Conservation (phyloP, 2,113 vertebrate species). For the Chunga burmeisteri region DNA sequence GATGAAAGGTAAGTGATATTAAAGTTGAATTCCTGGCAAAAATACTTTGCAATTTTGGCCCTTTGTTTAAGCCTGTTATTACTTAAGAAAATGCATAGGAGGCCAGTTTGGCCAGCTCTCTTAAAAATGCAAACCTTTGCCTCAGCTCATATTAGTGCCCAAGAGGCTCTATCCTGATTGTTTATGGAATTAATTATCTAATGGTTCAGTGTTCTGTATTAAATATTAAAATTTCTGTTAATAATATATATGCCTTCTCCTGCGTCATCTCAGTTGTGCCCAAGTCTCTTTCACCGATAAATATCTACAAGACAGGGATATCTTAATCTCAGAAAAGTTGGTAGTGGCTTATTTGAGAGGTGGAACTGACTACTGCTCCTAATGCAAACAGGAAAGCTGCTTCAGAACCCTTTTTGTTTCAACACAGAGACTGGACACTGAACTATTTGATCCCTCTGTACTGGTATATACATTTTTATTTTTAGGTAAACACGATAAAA, state of each 20-base stretch:
- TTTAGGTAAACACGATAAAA: background rate
- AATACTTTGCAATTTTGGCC: background rate
- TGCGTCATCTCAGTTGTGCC: background rate
- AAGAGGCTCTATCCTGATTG: slow-evolving; percentile 30
- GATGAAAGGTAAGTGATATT: slow-evolving; percentile 38
- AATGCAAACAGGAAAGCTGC: background rate
- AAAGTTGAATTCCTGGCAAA: slow-evolving; percentile 23
- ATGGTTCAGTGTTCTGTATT: background rate
- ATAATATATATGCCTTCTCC: background rate
- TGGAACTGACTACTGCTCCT: background rate
- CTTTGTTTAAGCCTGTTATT: slow-evolving; percentile 6
- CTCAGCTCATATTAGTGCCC: slow-evolving; percentile 25
- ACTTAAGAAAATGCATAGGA: slow-evolving; percentile 10
- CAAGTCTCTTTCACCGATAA: background rate
- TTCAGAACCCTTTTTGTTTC: background rate
- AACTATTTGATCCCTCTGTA: background rate
- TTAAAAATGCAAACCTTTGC: slow-evolving; percentile 32
- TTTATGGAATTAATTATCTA: slow-evolving; percentile 64
- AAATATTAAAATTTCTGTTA: slow-evolving; percentile 38
- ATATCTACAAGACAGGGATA: background rate
- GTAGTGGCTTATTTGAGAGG: background rate
- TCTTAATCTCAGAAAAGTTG: background rate
- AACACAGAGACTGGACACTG: background rate
- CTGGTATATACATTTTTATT: background rate
- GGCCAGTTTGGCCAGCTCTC: background rate